phyloP scores from a whole-genome alignment of 2,888 invertebrate species.

The Melangyna quadrimaculata region DNA sequence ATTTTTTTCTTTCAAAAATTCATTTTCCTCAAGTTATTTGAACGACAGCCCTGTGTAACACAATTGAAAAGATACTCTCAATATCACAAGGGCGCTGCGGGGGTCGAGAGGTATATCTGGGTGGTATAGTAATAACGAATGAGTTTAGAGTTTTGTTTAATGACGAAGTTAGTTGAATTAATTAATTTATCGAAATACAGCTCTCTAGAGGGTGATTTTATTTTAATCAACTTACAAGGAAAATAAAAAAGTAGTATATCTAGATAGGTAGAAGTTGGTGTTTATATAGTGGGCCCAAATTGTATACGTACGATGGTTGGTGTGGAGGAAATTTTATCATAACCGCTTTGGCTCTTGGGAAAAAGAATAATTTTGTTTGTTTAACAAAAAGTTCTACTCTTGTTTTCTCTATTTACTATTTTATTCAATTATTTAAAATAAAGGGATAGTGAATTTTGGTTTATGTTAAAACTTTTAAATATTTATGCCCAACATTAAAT shows the following conservation, averaged over 20 bases:
- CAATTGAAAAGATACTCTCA: neutral
- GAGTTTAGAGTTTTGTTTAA: constrained; percentile 43
- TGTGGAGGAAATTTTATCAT: neutral
- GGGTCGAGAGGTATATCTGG: neutral
- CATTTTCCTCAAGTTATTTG: neutral
- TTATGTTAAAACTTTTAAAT: neutral
- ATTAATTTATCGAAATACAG: constrained; percentile 53
- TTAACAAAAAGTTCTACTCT: neutral
- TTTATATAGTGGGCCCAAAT: neutral
- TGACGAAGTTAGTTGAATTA: constrained; percentile 53
- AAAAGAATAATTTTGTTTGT: neutral
- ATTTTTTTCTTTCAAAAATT: too few species aligned
- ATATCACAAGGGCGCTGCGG: neutral
- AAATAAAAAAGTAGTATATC: neutral
- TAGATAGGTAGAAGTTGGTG: neutral
- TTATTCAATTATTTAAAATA: neutral
- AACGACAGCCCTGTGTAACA: neutral
- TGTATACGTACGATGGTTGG: neutral
- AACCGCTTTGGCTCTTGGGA: neutral
- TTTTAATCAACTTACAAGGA: constrained; percentile 1
- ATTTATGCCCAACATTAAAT: neutral
- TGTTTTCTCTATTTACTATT: neutral
- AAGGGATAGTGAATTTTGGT: neutral
- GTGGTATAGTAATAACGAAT: constrained; percentile 4
- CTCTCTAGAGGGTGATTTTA: constrained; percentile 35